Percentiles rank a stretch among this genome's conserved stretches.
phyloP scores from a whole-genome alignment of 2,113 vertebrate genomes.

The Chamaetylas fuelleborni region DNA sequence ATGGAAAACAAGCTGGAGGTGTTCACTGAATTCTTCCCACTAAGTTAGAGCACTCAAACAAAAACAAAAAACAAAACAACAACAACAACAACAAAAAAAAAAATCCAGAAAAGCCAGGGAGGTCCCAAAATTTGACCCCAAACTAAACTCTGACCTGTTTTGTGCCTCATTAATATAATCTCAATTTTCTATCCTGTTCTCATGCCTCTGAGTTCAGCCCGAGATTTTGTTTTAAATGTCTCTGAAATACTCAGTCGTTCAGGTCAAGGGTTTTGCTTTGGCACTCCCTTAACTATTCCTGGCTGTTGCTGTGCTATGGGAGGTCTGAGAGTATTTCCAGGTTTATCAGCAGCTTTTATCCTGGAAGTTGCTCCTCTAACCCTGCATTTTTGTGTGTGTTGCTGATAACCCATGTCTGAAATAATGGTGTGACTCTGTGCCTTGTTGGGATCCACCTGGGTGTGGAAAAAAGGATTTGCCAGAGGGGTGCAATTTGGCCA shows the following conservation, averaged over 20 bases:
- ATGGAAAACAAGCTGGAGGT: background rate
- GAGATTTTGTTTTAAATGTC: background rate
- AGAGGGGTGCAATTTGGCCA: background rate
- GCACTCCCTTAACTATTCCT: slow-evolving; percentile 12
- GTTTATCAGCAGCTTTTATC: slow-evolving; percentile 45
- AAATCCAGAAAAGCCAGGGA: background rate
- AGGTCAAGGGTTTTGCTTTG: slow-evolving; percentile 40
- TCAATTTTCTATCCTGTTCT: background rate
- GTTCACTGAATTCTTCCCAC: background rate
- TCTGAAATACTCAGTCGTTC: slow-evolving; percentile 14
- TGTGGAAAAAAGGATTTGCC: background rate
- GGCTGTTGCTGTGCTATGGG: background rate
- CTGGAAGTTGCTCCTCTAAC: background rate
- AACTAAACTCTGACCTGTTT: background rate
- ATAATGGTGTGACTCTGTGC: background rate
- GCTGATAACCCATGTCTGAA: slow-evolving; percentile 38
- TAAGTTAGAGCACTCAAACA: background rate
- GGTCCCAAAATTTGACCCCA: background rate
- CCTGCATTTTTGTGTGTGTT: background rate
- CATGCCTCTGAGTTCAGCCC: background rate
- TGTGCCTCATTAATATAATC: background rate
- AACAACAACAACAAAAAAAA: too few relatives aligned
- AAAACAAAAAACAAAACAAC: too few relatives aligned
- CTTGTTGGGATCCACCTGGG: background rate
- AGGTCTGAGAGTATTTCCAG: slow-evolving; percentile 47